Evolutionary conservation across 2,888 invertebrate species (phyloP).

Genomic region (Capitulum mitella): DNA sequence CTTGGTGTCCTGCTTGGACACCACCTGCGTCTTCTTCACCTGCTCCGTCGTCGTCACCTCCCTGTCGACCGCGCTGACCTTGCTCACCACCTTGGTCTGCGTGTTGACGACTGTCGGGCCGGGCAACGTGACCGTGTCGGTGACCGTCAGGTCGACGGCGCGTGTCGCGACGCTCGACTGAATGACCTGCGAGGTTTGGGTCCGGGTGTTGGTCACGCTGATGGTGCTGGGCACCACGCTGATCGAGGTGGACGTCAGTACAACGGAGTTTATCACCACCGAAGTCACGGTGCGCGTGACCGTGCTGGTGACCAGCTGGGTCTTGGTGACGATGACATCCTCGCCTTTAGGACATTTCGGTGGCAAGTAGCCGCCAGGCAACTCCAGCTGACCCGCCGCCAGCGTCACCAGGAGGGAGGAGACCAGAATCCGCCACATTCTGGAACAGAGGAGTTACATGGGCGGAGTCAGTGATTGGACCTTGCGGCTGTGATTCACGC

Average conservation of each 20-base stretch:
- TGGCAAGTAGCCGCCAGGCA: conserved; percentile 3
- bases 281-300: neutral
- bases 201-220: neutral
- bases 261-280: neutral
- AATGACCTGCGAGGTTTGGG: neutral
- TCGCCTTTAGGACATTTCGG: neutral
- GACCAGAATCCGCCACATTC: neutral
- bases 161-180: neutral
- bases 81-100: neutral
- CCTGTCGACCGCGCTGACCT: neutral
- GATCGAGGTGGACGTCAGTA: neutral
- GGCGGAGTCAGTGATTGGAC: conserved; percentile 5
- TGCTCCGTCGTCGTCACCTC: neutral
- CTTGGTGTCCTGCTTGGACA: neutral
- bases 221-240: conserved; percentile 8
- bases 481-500: neutral
- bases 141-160: neutral
- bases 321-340: neutral
- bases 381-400: neutral
- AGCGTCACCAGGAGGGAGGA: neutral
- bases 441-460: conserved; percentile 2
- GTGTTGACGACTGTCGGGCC: neutral
- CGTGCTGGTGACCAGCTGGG: conserved; percentile 5
- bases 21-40: neutral
- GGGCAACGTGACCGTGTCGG: neutral